A percentile compares a stretch with the other conserved stretches of the same genome.
These are phyloP conservation scores for Percina caprodes DNA, from an alignment of 2,113 vertebrate species.

Conservation along the genomic window DNA sequence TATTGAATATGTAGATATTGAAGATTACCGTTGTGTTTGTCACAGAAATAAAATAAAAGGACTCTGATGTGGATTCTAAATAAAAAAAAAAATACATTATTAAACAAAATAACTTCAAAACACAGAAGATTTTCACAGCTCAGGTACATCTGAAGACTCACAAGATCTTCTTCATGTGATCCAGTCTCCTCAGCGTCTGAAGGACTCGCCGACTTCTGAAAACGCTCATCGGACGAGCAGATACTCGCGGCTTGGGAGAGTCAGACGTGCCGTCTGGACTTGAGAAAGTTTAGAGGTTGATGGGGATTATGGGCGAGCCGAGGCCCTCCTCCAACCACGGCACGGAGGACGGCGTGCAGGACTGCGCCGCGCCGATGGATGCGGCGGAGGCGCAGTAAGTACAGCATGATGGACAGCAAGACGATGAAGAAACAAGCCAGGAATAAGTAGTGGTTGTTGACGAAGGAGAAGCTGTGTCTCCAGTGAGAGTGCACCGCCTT, in stretches of 20 bases:
- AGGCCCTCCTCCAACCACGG: conserved; percentile 87
- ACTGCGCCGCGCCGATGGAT: conserved; percentile 84
- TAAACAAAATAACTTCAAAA: conserved; percentile 41
- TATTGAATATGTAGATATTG: not conserved
- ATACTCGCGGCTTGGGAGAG: no score
- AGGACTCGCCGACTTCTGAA: not conserved
- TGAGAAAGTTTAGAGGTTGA: conserved; percentile 72
- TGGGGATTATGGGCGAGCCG: conserved; percentile 69
- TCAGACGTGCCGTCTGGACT: conserved; percentile 20
- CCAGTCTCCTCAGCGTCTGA: conserved; percentile 11
- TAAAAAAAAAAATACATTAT: not conserved
- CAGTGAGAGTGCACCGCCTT: conserved; percentile 90
- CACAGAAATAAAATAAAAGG: not conserved
- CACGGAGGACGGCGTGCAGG: conserved; percentile 77
- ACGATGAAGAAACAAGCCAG: conserved; percentile 95
- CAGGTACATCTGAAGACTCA: conserved; percentile 30
- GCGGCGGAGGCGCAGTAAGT: conserved; percentile 91
- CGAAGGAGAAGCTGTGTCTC: conserved; percentile 92
- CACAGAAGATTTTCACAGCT: conserved; percentile 33
- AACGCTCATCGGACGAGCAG: conserved; percentile 8
- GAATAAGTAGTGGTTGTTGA: conserved; percentile 96
- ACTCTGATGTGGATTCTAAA: no score
- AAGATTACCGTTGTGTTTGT: conserved; percentile 9
- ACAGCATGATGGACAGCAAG: conserved; percentile 94
- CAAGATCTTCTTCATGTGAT: conserved; percentile 19